These are phyloP conservation scores for Sarcophaga carnaria DNA, from an alignment of 2,888 invertebrate species.

Conservation along the genomic window DNA sequence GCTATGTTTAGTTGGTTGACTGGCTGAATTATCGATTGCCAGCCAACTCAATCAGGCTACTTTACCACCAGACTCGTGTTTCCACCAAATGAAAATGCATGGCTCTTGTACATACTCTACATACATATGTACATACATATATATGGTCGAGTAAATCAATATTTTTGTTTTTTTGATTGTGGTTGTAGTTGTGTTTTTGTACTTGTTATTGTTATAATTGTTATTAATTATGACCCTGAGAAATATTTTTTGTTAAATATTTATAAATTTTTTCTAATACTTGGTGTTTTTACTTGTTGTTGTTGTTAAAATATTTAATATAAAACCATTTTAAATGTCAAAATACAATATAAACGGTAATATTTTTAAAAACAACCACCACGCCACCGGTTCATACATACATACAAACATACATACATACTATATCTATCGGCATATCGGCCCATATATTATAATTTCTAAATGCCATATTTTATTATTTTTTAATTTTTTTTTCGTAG, in stretches of 20 bases:
- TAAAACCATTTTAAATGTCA: not conserved
- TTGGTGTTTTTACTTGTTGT: conserved; percentile 9
- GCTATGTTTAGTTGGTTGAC: not conserved
- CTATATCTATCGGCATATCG: not conserved
- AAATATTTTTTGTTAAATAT: conserved; percentile 16
- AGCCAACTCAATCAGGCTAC: conserved; percentile 36
- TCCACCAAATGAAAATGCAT: no score
- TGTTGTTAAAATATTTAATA: not conserved
- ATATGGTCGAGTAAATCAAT: conserved; percentile 12
- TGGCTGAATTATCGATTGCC: conserved; percentile 57
- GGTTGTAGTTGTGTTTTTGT: conserved; percentile 15
- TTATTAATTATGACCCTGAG: conserved; percentile 56
- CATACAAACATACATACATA: not conserved
- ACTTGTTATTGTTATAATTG: conserved; percentile 14
- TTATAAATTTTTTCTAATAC: conserved; percentile 4
- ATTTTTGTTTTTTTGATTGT: not conserved
- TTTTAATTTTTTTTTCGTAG: conserved; percentile 22
- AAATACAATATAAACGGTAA: conserved; percentile 8
- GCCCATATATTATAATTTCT: conserved; percentile 16
- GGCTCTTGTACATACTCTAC: not conserved
- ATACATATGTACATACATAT: not conserved
- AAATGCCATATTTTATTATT: conserved; percentile 21
- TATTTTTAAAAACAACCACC: not conserved
- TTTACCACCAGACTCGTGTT: not conserved
- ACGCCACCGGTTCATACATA: not conserved